Conservation (phyloP, 2,113 vertebrate species). For the Marmota monax region DNA sequence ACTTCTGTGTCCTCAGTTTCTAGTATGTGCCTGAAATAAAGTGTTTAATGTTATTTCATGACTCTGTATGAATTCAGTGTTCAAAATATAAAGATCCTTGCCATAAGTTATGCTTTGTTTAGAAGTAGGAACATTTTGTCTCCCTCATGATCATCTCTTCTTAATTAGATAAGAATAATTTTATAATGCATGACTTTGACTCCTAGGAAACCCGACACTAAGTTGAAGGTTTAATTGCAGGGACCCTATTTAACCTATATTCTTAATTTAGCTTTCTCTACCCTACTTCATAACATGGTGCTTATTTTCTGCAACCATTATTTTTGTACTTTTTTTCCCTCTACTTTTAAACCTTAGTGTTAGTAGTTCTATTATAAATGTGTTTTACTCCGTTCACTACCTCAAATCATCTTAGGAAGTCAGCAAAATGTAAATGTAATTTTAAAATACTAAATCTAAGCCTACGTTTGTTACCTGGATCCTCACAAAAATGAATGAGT, state of each 20-base stretch:
- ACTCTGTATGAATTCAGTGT: neutral
- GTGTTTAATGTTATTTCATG: neutral
- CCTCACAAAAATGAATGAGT: neutral
- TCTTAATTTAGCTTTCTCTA: slow-evolving; percentile 24
- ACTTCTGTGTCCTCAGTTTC: neutral
- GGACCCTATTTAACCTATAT: neutral
- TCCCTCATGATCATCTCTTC: slow-evolving; percentile 17
- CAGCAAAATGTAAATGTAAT: slow-evolving; percentile 17
- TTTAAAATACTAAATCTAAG: slow-evolving; percentile 8
- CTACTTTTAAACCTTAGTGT: neutral
- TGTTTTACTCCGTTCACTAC: neutral
- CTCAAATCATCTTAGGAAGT: slow-evolving; percentile 31
- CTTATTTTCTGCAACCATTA: slow-evolving; percentile 30
- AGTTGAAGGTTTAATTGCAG: slow-evolving; percentile 21
- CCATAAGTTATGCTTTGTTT: slow-evolving; percentile 39
- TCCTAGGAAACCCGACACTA: neutral
- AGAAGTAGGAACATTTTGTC: neutral
- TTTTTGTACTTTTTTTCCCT: neutral
- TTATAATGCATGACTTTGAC: neutral
- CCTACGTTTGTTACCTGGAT: neutral
- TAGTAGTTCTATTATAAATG: neutral
- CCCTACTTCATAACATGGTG: neutral
- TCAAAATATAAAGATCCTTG: neutral
- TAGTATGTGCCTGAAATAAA: neutral
- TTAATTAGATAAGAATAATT: slow-evolving; percentile 53